Evolutionary conservation across 2,797 vertebrate genomes (phyloP), one percentile per base, ranked within the genome.

Genomic region (Enteromius viviparus): DNA sequence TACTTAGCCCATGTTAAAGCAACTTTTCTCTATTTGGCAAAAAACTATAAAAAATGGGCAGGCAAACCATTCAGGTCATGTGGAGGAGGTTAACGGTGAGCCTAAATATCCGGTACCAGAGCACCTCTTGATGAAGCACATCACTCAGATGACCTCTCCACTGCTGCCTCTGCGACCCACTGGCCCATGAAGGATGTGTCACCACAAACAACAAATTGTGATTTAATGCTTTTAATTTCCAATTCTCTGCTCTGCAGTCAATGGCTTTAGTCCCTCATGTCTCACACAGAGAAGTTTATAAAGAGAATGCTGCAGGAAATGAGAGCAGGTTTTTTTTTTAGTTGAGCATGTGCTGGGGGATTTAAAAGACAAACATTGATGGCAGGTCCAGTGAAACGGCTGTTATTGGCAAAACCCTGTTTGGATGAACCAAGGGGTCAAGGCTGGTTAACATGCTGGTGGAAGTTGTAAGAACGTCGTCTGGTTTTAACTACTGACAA

Each of bases 191-290:
- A 97, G 97, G 96, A 96, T 97, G 97, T 92, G 94, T 96, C 96
- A 96, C 95, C 94, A 94, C 96, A 95, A 92, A 92, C 91, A 92
- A 90, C 87, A 92, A 92, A 96, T 96, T 96, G 94, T 97, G 97
- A 97, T 99, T 97, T 97, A 98, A 97, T 96, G 95, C 95, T 95
- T 97, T 96, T 97, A 96, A 98, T 97, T 96, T 95, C 94, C 94
- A 90, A 94, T 93, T 94, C 96, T 95, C 95, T 95, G 9, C 92
- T 91, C 91, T 90, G 89, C 91, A 91, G 92, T 94, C 91, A 91
- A 94, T 55, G 32, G 60, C 34, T 65, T 82, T 53, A 37, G 49
- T 68, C 81, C 81, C 71, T 15, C 45, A 65, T 68, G 72, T 76
- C 62, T 68, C 64, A 32, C 72, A 82, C 58, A 88, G 86, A 90